Evolutionary conservation across 1,140 invertebrate genomes (phyloP), one percentile per base, ranked within the genome.

Genomic region (Penaeus japonicus): DNA sequence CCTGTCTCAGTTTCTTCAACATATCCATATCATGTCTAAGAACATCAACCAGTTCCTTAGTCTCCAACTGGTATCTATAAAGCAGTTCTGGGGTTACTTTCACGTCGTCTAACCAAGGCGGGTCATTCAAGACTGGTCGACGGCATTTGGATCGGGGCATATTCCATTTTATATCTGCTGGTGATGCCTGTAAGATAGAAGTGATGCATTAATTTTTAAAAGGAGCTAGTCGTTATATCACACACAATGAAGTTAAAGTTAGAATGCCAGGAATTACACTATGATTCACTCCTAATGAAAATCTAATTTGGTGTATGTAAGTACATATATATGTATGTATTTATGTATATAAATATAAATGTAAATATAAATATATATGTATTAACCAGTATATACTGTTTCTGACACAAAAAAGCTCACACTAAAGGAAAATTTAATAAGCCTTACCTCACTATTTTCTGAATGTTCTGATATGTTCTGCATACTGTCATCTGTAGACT

Each of bases 11-110:
- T 5, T 92, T 92, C 88, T 94, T 94, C n/a, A 96, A 92, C 57
- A 93, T 92, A 54, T 95, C 92, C 89, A 94, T 93, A 91, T 96
- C 96, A 30, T 93, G 92, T 87, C 94, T 91, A 0, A 96, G 92
- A 1, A 96, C 94, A 78, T 96, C 95, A n/a, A 94, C 93, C 53
- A 95, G 87, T 5, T 93, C 93, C 89, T 94, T 94, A 0, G 94
- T 92, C 24, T 92, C 91, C 55, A 96, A 92, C 92, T 96, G 95
- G 91, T 96, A 96, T 75, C 94, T 93, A 89, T 95, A 96, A 4
- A 95, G 94, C 12, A 96, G 91, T 88, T 96, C 94, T 12, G 95
- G 93, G 1, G 95, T 95, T 30, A 95, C 92, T 17, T 93, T 92
- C 0, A 96, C 94, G 57, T 94, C 93, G 80, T 95, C 94, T 91